Conservation (phyloP, 2,797 vertebrate genomes). For the Sternarchorhynchus goeldii region DNA sequence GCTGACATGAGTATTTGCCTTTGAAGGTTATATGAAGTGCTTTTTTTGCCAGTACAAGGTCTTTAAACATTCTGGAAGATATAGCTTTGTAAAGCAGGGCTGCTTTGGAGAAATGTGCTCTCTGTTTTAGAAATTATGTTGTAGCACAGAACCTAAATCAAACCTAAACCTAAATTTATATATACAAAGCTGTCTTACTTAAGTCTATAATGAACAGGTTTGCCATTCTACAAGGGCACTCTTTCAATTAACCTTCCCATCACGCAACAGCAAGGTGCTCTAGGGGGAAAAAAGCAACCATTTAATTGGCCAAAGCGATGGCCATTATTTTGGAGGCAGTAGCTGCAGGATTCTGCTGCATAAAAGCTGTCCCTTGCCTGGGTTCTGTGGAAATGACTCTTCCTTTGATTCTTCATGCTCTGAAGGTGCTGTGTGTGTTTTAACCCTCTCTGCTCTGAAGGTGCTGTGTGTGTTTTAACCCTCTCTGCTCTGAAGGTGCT, state of each 20-base stretch:
- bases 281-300: slow-evolving; percentile 3
- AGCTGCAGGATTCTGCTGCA: slow-evolving; percentile 13
- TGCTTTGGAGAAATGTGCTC: too few relatives aligned
- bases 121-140: too few relatives aligned
- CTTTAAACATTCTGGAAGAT: too few relatives aligned
- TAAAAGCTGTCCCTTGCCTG: slow-evolving; percentile 18
- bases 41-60: too few relatives aligned
- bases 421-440: not conserved
- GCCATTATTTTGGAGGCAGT: slow-evolving; percentile 34
- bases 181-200: not conserved
- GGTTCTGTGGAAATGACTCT: slow-evolving; percentile 40
- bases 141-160: not conserved
- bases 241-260: slow-evolving; percentile 38
- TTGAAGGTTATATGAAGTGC: too few relatives aligned
- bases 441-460: not conserved
- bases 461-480: slow-evolving; percentile 20
- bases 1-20: too few relatives aligned
- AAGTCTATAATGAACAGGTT: slow-evolving; percentile 5
- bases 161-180: not conserved
- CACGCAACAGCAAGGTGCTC: slow-evolving; percentile 12
- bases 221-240: slow-evolving; percentile 18
- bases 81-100: too few relatives aligned
- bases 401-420: slow-evolving; percentile 31
- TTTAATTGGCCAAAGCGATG: slow-evolving; percentile 39
- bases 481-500: not conserved